A percentile compares a stretch with the other conserved stretches of the same genome.
These are phyloP conservation scores for Elysia crispata DNA, from an alignment of 2,888 invertebrate species.

Conservation along the genomic window DNA sequence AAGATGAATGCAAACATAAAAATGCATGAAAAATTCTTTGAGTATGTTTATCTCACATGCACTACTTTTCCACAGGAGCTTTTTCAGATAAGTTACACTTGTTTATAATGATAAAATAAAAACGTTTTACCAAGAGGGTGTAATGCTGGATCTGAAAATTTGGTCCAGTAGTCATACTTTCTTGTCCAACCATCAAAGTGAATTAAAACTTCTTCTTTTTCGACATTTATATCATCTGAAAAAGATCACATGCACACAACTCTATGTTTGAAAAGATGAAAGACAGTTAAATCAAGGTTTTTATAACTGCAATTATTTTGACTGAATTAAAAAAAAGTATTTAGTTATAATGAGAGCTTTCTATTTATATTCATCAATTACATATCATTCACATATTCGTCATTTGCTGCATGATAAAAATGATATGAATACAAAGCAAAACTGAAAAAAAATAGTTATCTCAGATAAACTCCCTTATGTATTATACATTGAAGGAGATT, in stretches of 20 bases:
- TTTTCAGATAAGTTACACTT: too few relatives aligned
- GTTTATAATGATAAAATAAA: not conserved
- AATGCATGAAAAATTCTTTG: too few relatives aligned
- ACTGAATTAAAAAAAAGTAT: not conserved
- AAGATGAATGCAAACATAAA: too few relatives aligned
- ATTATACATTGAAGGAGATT: too few relatives aligned
- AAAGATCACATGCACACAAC: not conserved
- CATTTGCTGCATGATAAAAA: too few relatives aligned
- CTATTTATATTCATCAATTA: not conserved
- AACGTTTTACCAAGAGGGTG: conserved; percentile 63
- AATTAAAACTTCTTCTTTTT: conserved; percentile 61
- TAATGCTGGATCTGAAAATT: conserved; percentile 56
- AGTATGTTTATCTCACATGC: too few relatives aligned
- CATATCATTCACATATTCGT: too few relatives aligned
- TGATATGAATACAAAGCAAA: too few relatives aligned
- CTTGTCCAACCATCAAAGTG: conserved; percentile 73
- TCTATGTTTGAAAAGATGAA: not conserved
- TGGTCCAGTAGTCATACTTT: conserved; percentile 65
- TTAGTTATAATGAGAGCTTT: not conserved
- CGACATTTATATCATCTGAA: conserved; percentile 53
- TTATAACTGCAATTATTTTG: not conserved
- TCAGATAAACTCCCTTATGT: too few relatives aligned
- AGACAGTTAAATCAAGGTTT: not conserved
- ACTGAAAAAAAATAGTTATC: too few relatives aligned
- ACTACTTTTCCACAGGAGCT: too few relatives aligned